Percentiles rank a stretch among this genome's conserved stretches.
These are phyloP conservation scores for Troides helena DNA, from an alignment of 2,888 invertebrate genomes.

Conservation along the genomic window DNA sequence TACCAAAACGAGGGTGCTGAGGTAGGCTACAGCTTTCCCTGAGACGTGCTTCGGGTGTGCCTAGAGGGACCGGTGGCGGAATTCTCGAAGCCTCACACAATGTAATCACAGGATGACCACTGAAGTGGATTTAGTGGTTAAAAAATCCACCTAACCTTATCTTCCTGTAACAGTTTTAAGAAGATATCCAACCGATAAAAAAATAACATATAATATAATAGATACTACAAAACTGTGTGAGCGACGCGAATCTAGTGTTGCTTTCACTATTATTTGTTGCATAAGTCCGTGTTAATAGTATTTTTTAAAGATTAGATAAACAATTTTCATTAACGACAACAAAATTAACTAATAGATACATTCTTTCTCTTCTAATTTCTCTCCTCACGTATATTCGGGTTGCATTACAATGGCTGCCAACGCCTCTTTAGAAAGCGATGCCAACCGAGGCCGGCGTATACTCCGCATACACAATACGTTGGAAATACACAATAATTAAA, in stretches of 20 bases:
- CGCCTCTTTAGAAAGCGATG: constrained; percentile 38
- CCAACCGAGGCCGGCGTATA: constrained; percentile 10
- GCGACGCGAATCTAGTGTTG: not conserved
- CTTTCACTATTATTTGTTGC: not conserved
- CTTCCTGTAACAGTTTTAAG: no score
- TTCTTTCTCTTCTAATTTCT: constrained; percentile 20
- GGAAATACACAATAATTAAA: constrained; percentile 11
- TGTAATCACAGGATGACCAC: no score
- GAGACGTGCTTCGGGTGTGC: no score
- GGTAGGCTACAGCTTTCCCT: no score
- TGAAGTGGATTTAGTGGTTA: no score
- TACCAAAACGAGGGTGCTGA: no score
- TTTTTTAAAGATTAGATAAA: not conserved
- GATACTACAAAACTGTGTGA: no score
- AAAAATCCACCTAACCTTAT: no score
- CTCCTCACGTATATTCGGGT: constrained; percentile 25
- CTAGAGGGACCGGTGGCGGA: no score
- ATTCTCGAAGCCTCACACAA: no score
- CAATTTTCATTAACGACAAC: not conserved
- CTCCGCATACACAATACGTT: constrained; percentile 23
- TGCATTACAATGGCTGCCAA: constrained; percentile 31
- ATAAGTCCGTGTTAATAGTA: not conserved
- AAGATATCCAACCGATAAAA: no score
- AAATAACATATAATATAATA: no score
- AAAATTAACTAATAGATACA: not conserved